Conservation (phyloP, 2,113 vertebrate genomes). For the Falcunculus frontatus region DNA sequence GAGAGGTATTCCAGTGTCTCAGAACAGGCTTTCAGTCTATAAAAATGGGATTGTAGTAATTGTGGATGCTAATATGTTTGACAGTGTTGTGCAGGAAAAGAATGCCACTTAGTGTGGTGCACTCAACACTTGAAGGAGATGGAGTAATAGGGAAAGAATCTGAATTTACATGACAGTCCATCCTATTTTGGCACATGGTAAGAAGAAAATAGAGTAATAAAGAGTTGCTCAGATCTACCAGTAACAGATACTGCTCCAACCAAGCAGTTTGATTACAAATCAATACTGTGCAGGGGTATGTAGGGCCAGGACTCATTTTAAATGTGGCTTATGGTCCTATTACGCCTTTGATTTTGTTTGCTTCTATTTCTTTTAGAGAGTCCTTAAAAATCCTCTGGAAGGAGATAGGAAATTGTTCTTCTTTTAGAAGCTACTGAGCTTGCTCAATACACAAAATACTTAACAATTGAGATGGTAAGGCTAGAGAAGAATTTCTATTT, state of each 20-base stretch:
- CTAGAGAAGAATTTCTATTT: neutral
- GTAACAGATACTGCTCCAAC: neutral
- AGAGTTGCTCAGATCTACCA: neutral
- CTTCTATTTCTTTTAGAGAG: neutral
- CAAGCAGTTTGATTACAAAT: neutral
- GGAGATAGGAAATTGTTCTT: neutral
- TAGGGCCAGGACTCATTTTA: neutral
- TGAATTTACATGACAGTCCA: neutral
- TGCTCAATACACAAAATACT: neutral
- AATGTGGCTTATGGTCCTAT: neutral
- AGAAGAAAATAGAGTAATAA: neutral
- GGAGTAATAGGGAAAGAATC: neutral
- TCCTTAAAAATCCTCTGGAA: neutral
- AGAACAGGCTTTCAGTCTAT: neutral
- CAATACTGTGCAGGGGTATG: neutral
- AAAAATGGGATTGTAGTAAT: neutral
- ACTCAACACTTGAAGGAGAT: neutral
- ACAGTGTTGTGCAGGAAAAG: neutral
- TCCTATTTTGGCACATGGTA: neutral
- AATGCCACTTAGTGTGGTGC: neutral
- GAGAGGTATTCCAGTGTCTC: neutral
- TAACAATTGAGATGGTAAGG: neutral
- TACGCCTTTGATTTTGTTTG: neutral
- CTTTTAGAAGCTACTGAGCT: neutral
- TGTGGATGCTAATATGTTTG: neutral